Conservation (phyloP, 2,797 vertebrate species). For the Melanotaenia pygmaea region DNA sequence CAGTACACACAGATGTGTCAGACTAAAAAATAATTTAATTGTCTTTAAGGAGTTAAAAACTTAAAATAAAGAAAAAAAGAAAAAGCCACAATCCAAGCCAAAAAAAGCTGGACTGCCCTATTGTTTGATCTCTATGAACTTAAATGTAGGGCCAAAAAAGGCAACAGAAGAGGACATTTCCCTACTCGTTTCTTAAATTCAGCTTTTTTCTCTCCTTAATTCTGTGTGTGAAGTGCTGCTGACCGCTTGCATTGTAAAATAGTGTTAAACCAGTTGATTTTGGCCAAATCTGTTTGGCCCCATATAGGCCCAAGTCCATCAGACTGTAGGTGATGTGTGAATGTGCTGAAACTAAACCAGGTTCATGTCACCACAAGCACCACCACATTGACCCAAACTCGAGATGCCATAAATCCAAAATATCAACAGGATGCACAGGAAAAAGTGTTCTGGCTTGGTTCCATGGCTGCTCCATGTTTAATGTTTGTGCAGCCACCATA, state of each 20-base stretch:
- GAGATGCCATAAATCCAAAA: not conserved
- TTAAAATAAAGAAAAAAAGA: not conserved
- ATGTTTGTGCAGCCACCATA: too few relatives aligned
- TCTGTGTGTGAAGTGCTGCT: not conserved
- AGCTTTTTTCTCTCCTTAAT: not conserved
- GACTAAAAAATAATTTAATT: not conserved
- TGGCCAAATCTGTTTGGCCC: not conserved
- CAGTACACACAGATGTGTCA: conserved; percentile 24
- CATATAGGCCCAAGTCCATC: too few relatives aligned
- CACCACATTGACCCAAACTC: not conserved
- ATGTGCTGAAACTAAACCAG: not conserved
- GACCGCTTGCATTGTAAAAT: not conserved
- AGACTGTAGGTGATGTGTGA: not conserved
- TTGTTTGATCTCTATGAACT: not conserved
- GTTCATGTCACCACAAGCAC: not conserved
- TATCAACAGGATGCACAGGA: too few relatives aligned
- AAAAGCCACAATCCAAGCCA: not conserved
- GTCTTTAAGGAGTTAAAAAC: not conserved
- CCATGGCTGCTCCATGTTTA: not conserved
- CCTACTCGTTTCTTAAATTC: not conserved
- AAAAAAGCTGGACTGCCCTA: not conserved
- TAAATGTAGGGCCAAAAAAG: not conserved
- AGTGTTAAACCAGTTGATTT: not conserved
- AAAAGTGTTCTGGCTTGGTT: not conserved
- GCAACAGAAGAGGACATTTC: conserved; percentile 4